Base-by-base conservation (phyloP, 1,140 invertebrate genomes). In the Anagrus nilaparvatae region DNA sequence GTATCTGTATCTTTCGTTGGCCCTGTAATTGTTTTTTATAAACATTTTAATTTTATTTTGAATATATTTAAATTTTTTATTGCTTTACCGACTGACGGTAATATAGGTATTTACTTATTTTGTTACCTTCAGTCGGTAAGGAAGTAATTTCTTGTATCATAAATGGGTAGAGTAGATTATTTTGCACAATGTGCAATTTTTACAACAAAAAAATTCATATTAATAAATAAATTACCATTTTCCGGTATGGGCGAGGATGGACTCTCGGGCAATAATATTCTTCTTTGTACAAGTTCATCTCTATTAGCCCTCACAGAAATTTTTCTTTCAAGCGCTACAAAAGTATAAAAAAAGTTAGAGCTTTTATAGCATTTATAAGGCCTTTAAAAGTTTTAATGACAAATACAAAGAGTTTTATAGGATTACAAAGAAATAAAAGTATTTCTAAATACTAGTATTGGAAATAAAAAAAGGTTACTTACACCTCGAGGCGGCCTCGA, bases 251-350 rank as follows among this genome's bases (percentile, higher is more conserved):
- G 81, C 43, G 81, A 76, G 56, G 82, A 77, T 49, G 86, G 82
- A 73, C 82, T 87, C 56, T 93, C 89, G 48, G 88, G 87, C 55
- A 89, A 65, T 41, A 97, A 73, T 54, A 97, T 95, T 54, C 92
- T 92, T 75, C 94, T 95, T 71, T 91, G 84, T 62, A 97, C 87
- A 72, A 97, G 75, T 66, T 96, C 92, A 69, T 96, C 91, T 72
- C 91, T 80, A 72, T 90, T 93, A 58, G 89, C 87, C 72, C 93
- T 81, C 73, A 96, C 87, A 59, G 92, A 96, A 72, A 97, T 96
- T 75, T 95, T 96, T 63, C 92, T 80, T 74, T 97, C 93, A 72
- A 97, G 78, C 52, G 90, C 92, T 96, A 70, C 40, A 60, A 61
- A 50, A 32, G 47, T 37, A 52, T 10, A 33, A 29, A 27, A 36